Conservation (phyloP, 1,140 invertebrate genomes). For the Drosophila nigromelanica region DNA sequence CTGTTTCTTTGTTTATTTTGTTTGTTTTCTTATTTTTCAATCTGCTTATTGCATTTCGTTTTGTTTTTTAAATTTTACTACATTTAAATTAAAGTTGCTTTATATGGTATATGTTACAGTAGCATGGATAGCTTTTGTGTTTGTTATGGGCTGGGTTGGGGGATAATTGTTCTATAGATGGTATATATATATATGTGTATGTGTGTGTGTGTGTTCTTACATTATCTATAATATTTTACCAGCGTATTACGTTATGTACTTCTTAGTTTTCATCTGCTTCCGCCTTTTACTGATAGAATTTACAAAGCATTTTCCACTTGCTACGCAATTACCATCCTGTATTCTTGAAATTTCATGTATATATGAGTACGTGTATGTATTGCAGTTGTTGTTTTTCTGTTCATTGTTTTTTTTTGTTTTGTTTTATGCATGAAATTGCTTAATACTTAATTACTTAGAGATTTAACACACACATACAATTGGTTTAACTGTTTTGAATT, state of each 20-base stretch:
- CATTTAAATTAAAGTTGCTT: constrained; percentile 71
- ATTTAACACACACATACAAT: constrained; percentile 73
- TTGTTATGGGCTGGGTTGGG: constrained; percentile 30
- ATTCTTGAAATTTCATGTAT: constrained; percentile 19
- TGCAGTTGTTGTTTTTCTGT: constrained; percentile 10
- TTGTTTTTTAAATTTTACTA: constrained; percentile 66
- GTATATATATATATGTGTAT: constrained; percentile 22
- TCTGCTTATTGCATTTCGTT: constrained; percentile 48
- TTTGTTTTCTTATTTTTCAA: constrained; percentile 17
- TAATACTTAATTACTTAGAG: constrained; percentile 78
- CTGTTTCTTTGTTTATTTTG: constrained; percentile 38
- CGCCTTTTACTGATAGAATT: constrained; percentile 31
- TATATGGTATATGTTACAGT: constrained; percentile 72
- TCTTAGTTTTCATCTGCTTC: constrained; percentile 29
- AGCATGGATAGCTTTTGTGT: constrained; percentile 37
- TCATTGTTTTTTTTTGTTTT: constrained; percentile 4
- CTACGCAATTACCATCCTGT: constrained; percentile 11
- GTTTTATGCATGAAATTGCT: constrained; percentile 61
- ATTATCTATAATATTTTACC: constrained; percentile 69
- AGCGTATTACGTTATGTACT: constrained; percentile 36
- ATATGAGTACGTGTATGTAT: constrained; percentile 22
- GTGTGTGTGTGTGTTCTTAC: constrained; percentile 53
- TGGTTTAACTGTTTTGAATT: constrained; percentile 66
- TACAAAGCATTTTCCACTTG: constrained; percentile 7
- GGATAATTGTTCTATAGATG: constrained; percentile 79